These are phyloP conservation scores for Heliconius nattereri DNA, from an alignment of 1,140 invertebrate species.

Conservation along the genomic window DNA sequence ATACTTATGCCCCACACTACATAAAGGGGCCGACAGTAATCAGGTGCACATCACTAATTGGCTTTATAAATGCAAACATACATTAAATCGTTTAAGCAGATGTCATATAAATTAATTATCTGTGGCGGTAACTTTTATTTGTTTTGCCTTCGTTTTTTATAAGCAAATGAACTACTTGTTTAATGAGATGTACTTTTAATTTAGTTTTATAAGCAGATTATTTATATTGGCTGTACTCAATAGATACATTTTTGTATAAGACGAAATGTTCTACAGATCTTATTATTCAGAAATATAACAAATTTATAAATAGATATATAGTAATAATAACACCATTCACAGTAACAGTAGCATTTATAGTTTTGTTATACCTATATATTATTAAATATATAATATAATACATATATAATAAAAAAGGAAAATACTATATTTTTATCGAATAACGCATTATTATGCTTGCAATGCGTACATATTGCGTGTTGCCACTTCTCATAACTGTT, in stretches of 20 bases:
- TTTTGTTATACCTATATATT: too few relatives aligned
- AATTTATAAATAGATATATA: too few relatives aligned
- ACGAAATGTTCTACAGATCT: too few relatives aligned
- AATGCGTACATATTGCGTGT: background rate
- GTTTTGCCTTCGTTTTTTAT: background rate
- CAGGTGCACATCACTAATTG: constrained; percentile 33
- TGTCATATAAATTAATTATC: constrained; percentile 28
- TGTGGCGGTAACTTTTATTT: constrained; percentile 14
- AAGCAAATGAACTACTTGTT: constrained; percentile 4
- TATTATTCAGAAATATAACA: too few relatives aligned
- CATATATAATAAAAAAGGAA: too few relatives aligned
- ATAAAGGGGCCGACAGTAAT: constrained; percentile 23
- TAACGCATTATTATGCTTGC: too few relatives aligned
- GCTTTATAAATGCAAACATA: constrained; percentile 22
- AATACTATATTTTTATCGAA: too few relatives aligned
- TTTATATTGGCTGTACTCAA: background rate
- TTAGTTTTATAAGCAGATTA: background rate
- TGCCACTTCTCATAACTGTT: background rate
- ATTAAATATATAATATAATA: too few relatives aligned
- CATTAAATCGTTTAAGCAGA: constrained; percentile 23
- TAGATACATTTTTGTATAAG: background rate
- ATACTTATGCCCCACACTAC: constrained; percentile 20
- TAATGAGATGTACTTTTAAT: background rate
- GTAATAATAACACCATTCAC: too few relatives aligned
- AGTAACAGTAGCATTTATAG: too few relatives aligned